Evolutionary conservation across 2,797 vertebrate genomes (phyloP).

Genomic region (Acridotheres tristis): DNA sequence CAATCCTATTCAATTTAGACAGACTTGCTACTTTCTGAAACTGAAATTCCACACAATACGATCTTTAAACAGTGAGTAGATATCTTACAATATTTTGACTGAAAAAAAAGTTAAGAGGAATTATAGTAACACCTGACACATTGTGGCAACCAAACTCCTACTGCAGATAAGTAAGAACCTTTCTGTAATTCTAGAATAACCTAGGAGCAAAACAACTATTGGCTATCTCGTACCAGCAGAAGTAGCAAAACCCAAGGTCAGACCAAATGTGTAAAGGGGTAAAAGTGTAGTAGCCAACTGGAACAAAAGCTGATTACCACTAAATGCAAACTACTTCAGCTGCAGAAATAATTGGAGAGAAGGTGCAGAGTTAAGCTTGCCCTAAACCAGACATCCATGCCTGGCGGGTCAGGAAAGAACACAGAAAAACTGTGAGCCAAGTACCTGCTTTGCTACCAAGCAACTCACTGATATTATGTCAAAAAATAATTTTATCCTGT

Average conservation of each 20-base stretch:
- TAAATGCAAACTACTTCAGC: background rate
- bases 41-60: background rate
- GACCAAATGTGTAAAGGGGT: background rate
- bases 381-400: background rate
- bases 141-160: background rate
- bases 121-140: background rate
- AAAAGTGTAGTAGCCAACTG: background rate
- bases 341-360: background rate
- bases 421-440: background rate
- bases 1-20: background rate
- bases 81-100: background rate
- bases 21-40: background rate
- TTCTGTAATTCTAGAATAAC: background rate
- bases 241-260: background rate
- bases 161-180: background rate
- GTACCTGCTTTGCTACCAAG: background rate
- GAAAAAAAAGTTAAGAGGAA: background rate
- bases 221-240: background rate
- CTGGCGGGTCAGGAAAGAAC: background rate
- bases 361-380: background rate
- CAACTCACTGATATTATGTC: background rate
- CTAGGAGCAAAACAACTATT: background rate
- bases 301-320: background rate
- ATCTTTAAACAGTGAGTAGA: background rate
- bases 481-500: background rate